A percentile compares a stretch with the other conserved stretches of the same genome.
These are phyloP conservation scores for Paedocypris micromegethes DNA, from an alignment of 2,797 vertebrate genomes.

Conservation along the genomic window DNA sequence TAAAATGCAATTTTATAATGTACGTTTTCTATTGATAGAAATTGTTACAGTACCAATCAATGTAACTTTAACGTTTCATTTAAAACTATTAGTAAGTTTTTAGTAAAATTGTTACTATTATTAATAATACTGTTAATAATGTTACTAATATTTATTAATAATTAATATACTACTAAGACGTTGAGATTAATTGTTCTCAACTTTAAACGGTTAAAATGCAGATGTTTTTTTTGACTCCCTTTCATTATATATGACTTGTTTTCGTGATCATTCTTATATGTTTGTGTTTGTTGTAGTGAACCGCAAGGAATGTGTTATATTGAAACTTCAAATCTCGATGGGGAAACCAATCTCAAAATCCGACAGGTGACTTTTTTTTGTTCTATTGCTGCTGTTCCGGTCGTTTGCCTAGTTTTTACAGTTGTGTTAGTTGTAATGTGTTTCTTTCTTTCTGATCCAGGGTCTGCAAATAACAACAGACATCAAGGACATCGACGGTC, in stretches of 20 bases:
- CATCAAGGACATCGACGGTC: constrained; percentile 87
- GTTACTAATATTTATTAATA: too few species aligned
- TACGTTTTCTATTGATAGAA: too few species aligned
- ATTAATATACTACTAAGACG: too few species aligned
- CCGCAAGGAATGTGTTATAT: constrained; percentile 99
- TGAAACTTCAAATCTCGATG: constrained; percentile 97
- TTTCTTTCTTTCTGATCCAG: constrained; percentile 59
- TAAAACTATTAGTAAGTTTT: too few species aligned
- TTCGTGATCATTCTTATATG: not conserved
- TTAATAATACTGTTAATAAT: too few species aligned
- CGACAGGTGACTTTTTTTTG: constrained; percentile 77
- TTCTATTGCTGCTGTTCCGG: not conserved
- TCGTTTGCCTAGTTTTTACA: not conserved
- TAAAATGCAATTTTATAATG: too few species aligned
- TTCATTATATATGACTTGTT: too few species aligned
- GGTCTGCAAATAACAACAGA: constrained; percentile 86
- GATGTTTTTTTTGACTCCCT: not conserved
- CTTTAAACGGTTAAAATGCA: not conserved
- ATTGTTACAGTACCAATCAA: too few species aligned
- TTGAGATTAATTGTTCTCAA: too few species aligned
- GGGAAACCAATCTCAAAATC: constrained; percentile 99
- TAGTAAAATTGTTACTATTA: too few species aligned
- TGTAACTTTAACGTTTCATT: too few species aligned
- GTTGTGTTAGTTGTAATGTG: not conserved
- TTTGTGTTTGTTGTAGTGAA: constrained; percentile 70